Evolutionary conservation across 2,113 vertebrate species (phyloP).

Genomic region (Cardinalis cardinalis): DNA sequence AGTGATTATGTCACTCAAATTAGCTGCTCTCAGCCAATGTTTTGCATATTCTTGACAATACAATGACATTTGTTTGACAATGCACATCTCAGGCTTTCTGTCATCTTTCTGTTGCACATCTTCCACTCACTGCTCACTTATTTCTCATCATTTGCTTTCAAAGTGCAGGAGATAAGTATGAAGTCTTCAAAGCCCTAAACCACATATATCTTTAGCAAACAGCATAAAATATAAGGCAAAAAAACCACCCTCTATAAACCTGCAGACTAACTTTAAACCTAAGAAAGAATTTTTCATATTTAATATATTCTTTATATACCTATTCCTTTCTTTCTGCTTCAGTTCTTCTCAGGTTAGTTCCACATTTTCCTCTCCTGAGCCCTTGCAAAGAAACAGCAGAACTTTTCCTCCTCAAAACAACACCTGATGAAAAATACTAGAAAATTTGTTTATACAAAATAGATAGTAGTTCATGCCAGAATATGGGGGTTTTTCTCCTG

Average conservation of each 20-base stretch:
- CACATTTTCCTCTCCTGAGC: background rate
- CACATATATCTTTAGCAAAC: background rate
- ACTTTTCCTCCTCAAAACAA: background rate
- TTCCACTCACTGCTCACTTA: background rate
- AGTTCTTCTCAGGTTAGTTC: background rate
- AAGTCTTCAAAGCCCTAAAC: background rate
- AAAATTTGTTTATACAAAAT: background rate
- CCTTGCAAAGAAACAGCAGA: background rate
- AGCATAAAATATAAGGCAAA: background rate
- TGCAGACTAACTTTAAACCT: background rate
- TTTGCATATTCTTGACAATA: background rate
- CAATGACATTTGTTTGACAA: background rate
- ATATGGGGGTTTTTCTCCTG: rapidly evolving
- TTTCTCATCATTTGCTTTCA: background rate
- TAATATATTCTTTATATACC: background rate
- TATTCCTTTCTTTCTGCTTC: background rate
- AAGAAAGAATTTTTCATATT: background rate
- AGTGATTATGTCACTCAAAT: background rate
- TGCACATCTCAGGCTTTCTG: background rate
- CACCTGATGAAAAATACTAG: background rate
- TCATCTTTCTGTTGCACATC: background rate
- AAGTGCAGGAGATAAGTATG: background rate
- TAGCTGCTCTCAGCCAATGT: background rate
- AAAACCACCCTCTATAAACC: rapidly evolving
- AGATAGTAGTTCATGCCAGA: background rate